phyloP scores from a whole-genome alignment of 2,113 vertebrate species.

The Neofelis nebulosa region DNA sequence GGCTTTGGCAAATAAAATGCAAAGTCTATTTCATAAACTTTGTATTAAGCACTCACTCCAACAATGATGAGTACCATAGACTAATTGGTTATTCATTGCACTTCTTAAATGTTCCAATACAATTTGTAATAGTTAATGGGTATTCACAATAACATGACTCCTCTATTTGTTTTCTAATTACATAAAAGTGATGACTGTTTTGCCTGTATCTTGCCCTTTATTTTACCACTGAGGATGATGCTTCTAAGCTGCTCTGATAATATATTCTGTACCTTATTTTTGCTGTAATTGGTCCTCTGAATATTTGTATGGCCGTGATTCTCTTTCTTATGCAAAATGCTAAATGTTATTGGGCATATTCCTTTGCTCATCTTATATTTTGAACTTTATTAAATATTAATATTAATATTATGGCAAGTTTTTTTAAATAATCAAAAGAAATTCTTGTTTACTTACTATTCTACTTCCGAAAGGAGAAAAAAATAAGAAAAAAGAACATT shows the following conservation, averaged over 20 bases:
- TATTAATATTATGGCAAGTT: background rate
- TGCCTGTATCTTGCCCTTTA: background rate
- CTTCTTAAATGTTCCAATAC: background rate
- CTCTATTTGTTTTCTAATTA: conserved; percentile 45
- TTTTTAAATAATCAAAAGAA: background rate
- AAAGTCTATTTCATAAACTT: background rate
- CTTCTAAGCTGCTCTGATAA: background rate
- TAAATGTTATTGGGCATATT: background rate
- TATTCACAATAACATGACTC: conserved; percentile 23
- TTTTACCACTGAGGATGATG: background rate
- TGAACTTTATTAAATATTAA: background rate
- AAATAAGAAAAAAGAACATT: background rate
- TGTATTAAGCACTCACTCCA: background rate
- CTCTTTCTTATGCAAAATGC: background rate
- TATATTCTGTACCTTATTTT: background rate
- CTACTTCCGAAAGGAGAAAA: background rate
- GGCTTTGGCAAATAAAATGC: background rate
- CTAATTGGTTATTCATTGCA: background rate
- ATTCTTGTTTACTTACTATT: background rate
- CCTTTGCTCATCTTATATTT: background rate
- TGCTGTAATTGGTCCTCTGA: background rate
- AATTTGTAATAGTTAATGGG: conserved; percentile 49
- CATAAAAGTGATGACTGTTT: background rate
- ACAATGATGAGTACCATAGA: background rate
- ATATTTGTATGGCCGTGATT: background rate